Base-by-base conservation (phyloP, 2,797 vertebrate genomes). In the Columba guinea region DNA sequence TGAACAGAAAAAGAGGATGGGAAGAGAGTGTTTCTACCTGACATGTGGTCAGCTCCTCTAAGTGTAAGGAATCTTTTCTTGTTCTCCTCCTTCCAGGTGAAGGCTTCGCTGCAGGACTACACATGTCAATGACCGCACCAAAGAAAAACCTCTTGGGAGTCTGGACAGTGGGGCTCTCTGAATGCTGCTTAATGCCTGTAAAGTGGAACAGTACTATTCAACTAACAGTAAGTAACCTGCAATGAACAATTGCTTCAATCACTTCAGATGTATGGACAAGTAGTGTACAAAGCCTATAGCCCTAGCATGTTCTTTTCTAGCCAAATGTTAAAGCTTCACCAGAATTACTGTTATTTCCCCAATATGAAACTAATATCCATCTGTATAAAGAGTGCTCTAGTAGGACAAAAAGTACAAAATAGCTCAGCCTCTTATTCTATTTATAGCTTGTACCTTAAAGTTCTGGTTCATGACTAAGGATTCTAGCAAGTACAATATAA, bases 141-240 rank as follows among this genome's bases (percentile, higher is more conserved):
- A 99, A 99, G 65, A 99, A 98, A 88, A 99, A 98, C 28, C 98
- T 98, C 97, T 98, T 98, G 24, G 99, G 99, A 89, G 99, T 99
- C 27, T 80, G 97, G 35, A 98, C 95, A 6, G 79, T 67, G 81
- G 94, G 96, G 7, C 94, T 73, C 35, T 97, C 84, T 74, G 89
- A 94, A 55, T 79, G 75, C 44, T 18, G 82, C 62, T 92, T 88
- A 90, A 63, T 53, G 48, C 95, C 97, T 95, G 76, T 73, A 60
- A 94, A 87, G 30, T 87, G 13, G 71, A 95, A 92, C 10, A 85
- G 84, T 5, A 77, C 62, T 75, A 71, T 73, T 92, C 35, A 74
- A 68, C 67, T 78, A 85, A 52, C 13, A 70, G 9, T n/a, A 64
- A 69, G 58, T 48, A 77, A 86, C 1, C 3, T 21, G 48, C 41